Evolutionary conservation across 2,888 invertebrate genomes (phyloP).

Genomic region (Oscheius sp.): DNA sequence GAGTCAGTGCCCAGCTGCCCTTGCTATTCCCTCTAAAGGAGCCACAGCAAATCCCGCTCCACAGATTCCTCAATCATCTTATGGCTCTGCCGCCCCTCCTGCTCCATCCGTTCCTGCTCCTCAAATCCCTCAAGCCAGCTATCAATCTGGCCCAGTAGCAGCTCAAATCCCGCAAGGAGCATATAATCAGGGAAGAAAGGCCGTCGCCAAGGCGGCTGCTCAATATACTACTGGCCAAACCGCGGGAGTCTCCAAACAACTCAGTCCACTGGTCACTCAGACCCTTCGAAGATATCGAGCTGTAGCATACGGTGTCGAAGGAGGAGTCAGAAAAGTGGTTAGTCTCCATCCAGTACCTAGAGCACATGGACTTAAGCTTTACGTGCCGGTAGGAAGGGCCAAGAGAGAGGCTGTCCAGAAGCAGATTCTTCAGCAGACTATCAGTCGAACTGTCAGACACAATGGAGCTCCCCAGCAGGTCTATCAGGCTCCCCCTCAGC

Average conservation of each 20-base stretch:
- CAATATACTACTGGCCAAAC: constrained; percentile 26
- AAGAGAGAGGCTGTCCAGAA: constrained; percentile 29
- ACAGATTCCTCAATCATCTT: constrained; percentile 11
- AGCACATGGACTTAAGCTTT: background rate
- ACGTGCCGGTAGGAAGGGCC: constrained; percentile 27
- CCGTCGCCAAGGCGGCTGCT: constrained; percentile 41
- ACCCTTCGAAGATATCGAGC: constrained; percentile 11
- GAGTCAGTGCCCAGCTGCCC: constrained; percentile 33
- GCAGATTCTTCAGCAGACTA: constrained; percentile 21
- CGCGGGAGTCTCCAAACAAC: constrained; percentile 24
- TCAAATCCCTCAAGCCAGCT: constrained; percentile 21
- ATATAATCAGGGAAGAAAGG: constrained; percentile 34
- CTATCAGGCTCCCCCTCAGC: constrained; percentile 1
- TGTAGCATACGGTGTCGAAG: constrained; percentile 1
- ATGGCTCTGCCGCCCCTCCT: background rate
- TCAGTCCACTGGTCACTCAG: constrained; percentile 29
- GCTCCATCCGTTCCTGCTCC: constrained; percentile 41
- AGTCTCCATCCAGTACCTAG: background rate
- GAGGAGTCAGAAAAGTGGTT: constrained; percentile 7
- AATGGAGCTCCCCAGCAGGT: constrained; percentile 7
- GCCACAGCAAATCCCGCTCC: constrained; percentile 26
- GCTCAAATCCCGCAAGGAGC: constrained; percentile 27
- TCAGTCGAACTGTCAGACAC: constrained; percentile 12
- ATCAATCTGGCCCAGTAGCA: background rate
- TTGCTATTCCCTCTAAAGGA: constrained; percentile 18